A percentile compares a stretch with the other conserved stretches of the same genome.
These are phyloP conservation scores for Homarus americanus DNA, from an alignment of 1,140 invertebrate species.

Conservation along the genomic window DNA sequence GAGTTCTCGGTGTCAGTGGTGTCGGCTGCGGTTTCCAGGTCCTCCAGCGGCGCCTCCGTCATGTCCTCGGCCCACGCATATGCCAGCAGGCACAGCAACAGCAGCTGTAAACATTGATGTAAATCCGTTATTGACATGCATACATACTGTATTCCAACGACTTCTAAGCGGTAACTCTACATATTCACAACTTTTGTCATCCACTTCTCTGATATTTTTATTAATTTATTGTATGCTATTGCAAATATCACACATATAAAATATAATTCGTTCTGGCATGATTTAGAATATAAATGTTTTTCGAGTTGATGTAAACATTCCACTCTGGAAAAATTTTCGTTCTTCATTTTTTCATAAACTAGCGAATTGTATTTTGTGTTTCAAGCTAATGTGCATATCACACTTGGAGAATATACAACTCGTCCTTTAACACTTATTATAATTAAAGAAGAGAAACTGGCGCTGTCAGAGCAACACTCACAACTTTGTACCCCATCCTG, in stretches of 20 bases:
- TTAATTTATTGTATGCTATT: no score
- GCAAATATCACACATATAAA: neutral
- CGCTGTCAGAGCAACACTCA: neutral
- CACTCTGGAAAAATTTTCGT: no score
- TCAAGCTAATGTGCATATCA: no score
- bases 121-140: neutral
- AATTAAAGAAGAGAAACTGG: neutral
- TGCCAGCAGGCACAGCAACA: slow-evolving; percentile 36
- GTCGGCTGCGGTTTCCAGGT: neutral
- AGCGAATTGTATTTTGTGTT: no score
- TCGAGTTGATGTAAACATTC: no score
- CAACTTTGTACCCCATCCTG: slow-evolving; percentile 34
- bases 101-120: slow-evolving; percentile 27
- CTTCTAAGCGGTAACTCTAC: neutral
- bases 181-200: neutral
- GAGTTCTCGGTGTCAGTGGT: slow-evolving; percentile 50
- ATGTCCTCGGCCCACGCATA: slow-evolving; percentile 30
- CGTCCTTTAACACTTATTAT: neutral
- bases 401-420: neutral
- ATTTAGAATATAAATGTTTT: no score
- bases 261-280: no score
- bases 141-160: neutral
- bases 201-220: no score
- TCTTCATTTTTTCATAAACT: no score
- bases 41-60: neutral